A percentile compares a stretch with the other conserved stretches of the same genome.
phyloP scores from a whole-genome alignment of 2,113 vertebrate species.

The Hippocampus abdominalis region DNA sequence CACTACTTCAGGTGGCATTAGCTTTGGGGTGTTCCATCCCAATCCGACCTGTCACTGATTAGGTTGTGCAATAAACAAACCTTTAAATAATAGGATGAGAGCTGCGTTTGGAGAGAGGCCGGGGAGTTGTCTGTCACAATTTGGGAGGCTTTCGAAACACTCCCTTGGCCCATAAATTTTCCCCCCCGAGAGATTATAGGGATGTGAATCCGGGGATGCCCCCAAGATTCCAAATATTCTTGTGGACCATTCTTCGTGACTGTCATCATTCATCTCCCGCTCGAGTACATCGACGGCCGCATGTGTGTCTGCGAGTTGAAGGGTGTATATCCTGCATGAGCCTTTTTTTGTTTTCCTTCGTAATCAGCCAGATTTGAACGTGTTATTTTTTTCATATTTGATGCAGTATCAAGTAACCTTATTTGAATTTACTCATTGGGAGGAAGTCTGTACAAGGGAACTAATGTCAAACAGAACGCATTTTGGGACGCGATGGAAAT shows the following conservation, averaged over 20 bases:
- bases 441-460: not conserved
- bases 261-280: conserved; percentile 62
- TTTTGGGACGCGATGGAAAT: not conserved
- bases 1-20: conserved; percentile 54
- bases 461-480: not conserved
- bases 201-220: conserved; percentile 67
- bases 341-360: conserved; percentile 57
- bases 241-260: conserved; percentile 67
- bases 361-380: conserved; percentile 51
- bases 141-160: conserved; percentile 71
- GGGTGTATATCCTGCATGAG: conserved; percentile 44
- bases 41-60: conserved; percentile 67
- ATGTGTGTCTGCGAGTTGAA: conserved; percentile 51
- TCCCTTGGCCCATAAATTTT: conserved; percentile 73
- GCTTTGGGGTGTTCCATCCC: conserved; percentile 43
- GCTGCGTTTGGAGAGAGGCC: conserved; percentile 49
- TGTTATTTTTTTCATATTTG: conserved; percentile 50
- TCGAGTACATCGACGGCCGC: conserved; percentile 50
- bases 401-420: conserved; percentile 41
- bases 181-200: conserved; percentile 67
- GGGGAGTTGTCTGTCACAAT: conserved; percentile 72
- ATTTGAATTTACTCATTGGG: conserved; percentile 10
- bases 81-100: conserved; percentile 71
- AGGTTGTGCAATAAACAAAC: conserved; percentile 70
- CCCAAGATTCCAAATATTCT: conserved; percentile 76